phyloP scores from a whole-genome alignment of 92 coral and sea anemone genomes.

The Metridium senile region DNA sequence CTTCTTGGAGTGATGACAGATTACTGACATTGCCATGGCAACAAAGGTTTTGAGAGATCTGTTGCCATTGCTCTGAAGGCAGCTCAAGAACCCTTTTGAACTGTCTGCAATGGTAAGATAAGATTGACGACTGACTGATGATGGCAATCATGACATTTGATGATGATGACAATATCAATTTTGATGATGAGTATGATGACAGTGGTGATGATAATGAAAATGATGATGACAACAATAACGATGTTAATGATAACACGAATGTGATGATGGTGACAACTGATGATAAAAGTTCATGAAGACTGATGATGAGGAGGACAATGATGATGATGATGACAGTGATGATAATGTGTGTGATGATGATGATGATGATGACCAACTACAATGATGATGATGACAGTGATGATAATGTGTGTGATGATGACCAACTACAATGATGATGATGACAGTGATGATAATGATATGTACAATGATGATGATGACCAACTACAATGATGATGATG shows the following conservation, averaged over 20 bases:
- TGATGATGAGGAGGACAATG: neutral
- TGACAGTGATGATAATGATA: neutral
- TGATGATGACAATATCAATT: neutral
- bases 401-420: neutral
- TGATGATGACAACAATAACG: neutral
- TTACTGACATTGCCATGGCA: constrained; percentile 77
- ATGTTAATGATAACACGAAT: neutral
- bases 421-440: neutral
- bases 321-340: neutral
- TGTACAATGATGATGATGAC: neutral
- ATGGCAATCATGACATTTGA: neutral
- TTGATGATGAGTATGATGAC: neutral
- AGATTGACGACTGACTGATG: neutral
- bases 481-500: neutral
- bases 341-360: neutral
- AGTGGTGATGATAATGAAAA: neutral
- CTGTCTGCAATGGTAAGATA: constrained; percentile 41
- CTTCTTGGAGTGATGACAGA: constrained; percentile 54
- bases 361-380: neutral
- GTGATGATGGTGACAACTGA: neutral
- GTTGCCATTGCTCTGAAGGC: constrained; percentile 96
- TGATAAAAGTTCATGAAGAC: neutral
- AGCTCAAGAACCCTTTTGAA: constrained; percentile 84
- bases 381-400: neutral
- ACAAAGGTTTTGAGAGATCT: constrained; percentile 86